A percentile compares a stretch with the other conserved stretches of the same genome.
Conservation (phyloP, 2,797 vertebrate species). For the Taeniopygia guttata region DNA sequence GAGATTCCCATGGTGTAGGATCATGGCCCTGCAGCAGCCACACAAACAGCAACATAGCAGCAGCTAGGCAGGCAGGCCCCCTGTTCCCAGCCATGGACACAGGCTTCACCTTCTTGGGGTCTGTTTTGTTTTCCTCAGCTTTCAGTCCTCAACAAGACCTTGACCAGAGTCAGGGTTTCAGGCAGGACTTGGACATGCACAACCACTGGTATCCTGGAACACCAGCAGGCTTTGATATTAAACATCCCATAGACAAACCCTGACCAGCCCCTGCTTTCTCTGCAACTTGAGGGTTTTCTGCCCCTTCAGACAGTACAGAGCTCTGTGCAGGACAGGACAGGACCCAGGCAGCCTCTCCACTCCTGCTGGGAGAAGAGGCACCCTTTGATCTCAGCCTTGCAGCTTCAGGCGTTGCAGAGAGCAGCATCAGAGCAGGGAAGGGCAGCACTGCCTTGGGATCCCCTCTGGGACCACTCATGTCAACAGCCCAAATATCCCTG, state of each 20-base stretch:
- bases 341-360: not conserved
- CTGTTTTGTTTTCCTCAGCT: not conserved
- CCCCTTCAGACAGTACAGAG: not conserved
- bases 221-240: not conserved
- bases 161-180: rapidly evolving
- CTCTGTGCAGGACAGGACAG: not conserved
- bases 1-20: not conserved
- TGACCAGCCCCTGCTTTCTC: not conserved
- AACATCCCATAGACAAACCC: not conserved
- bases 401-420: not conserved
- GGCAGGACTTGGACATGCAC: not conserved
- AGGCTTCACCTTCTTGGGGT: not conserved
- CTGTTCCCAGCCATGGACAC: not conserved
- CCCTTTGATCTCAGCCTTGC: not conserved
- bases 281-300: not conserved
- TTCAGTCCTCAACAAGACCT: not conserved
- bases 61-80: not conserved
- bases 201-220: not conserved
- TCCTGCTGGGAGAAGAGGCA: not conserved
- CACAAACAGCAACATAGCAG: not conserved
- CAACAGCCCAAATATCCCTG: not conserved
- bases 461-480: rapidly evolving
- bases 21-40: not conserved
- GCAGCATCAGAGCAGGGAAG: not conserved
- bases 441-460: not conserved